phyloP scores from a whole-genome alignment of 2,888 invertebrate genomes.

The Phortica okadai region DNA sequence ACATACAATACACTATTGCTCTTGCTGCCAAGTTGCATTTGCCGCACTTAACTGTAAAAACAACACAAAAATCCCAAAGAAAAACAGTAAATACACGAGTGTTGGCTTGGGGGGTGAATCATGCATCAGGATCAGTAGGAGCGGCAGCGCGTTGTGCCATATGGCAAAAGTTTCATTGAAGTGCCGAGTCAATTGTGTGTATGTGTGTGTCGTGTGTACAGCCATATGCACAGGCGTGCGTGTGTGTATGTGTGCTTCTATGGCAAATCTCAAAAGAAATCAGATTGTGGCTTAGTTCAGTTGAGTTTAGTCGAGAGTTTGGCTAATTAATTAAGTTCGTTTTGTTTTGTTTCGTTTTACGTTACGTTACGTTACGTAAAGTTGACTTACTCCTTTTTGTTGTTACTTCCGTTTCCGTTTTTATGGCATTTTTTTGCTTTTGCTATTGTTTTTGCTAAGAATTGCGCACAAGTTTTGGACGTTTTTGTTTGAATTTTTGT shows the following conservation, averaged over 20 bases:
- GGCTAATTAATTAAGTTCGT: slow-evolving; percentile 69
- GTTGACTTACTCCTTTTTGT: background rate
- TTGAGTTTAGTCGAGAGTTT: slow-evolving; percentile 37
- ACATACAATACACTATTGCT: background rate
- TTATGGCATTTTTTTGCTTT: background rate
- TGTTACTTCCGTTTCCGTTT: background rate
- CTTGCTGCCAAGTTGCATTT: slow-evolving; percentile 1
- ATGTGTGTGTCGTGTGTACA: slow-evolving; percentile 28
- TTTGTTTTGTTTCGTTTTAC: slow-evolving; percentile 17
- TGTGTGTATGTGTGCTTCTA: slow-evolving; percentile 42
- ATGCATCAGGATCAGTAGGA: background rate
- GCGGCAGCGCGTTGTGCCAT: slow-evolving; percentile 3
- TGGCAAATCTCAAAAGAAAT: slow-evolving; percentile 43
- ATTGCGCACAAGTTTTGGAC: background rate
- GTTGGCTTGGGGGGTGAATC: background rate
- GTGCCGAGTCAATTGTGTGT: background rate
- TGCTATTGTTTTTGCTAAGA: background rate
- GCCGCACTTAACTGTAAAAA: slow-evolving; percentile 59
- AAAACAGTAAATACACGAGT: slow-evolving; percentile 54
- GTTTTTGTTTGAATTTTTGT: background rate
- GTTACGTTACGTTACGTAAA: background rate
- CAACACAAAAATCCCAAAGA: slow-evolving; percentile 60
- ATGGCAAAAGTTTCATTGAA: slow-evolving; percentile 27
- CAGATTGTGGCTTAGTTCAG: slow-evolving; percentile 32
- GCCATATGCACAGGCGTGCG: slow-evolving; percentile 32